Conservation (phyloP, 2,888 invertebrate genomes). For the Tubulanus polymorphus region DNA sequence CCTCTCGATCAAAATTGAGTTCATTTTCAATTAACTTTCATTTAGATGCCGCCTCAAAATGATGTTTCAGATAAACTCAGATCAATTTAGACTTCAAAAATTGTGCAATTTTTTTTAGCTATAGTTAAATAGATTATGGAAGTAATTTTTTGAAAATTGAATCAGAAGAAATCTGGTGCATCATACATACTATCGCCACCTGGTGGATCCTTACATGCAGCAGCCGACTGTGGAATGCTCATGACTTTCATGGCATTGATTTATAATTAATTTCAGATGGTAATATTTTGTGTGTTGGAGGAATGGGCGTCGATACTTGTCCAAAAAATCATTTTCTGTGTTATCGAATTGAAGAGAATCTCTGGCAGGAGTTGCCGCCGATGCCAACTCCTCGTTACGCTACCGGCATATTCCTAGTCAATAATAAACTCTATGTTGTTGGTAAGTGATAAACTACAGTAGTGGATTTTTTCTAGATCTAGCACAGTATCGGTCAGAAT, state of each 20-base stretch:
- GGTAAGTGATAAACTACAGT: slow-evolving; percentile 27
- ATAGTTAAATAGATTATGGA: no score
- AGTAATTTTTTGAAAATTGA: no score
- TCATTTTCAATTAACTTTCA: background rate
- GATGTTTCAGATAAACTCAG: background rate
- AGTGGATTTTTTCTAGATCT: background rate
- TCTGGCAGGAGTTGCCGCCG: slow-evolving; percentile 36
- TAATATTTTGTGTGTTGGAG: slow-evolving; percentile 39
- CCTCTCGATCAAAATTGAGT: no score
- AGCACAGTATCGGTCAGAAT: background rate
- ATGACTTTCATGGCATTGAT: no score
- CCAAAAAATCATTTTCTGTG: slow-evolving; percentile 38
- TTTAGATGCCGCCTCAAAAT: background rate
- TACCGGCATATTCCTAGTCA: slow-evolving; percentile 38
- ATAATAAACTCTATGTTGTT: slow-evolving; percentile 43
- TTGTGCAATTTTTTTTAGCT: background rate
- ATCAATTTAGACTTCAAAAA: background rate
- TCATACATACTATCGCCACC: no score
- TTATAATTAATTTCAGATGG: slow-evolving; percentile 42
- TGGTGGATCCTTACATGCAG: no score
- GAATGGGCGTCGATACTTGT: slow-evolving; percentile 44
- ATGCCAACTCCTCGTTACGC: slow-evolving; percentile 49
- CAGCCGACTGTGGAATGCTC: no score
- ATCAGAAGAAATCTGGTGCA: no score
- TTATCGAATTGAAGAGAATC: slow-evolving; percentile 33